Percentiles rank a stretch among this genome's conserved stretches.
Evolutionary conservation across 1,140 invertebrate genomes (phyloP).

Genomic region (Scaptomyza montana): DNA sequence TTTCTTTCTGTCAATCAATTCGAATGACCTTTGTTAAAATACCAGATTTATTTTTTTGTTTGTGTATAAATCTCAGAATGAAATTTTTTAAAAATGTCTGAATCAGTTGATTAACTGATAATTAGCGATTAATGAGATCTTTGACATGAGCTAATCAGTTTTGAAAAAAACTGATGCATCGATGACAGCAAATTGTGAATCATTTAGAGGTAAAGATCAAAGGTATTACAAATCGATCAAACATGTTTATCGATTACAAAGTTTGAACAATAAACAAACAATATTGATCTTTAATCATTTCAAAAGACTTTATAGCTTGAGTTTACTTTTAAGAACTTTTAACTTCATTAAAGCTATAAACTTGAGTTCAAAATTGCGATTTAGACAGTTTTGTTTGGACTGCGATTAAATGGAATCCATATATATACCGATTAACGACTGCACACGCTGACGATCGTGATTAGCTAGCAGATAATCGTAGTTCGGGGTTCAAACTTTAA

Average conservation of each 20-base stretch:
- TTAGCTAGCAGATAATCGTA: conserved; percentile 27
- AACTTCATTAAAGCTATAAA: too few species aligned
- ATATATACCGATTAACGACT: not conserved
- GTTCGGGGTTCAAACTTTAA: conserved; percentile 10
- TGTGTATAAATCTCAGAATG: not conserved
- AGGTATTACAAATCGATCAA: not conserved
- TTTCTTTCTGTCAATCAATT: too few species aligned
- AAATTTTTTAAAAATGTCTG: too few species aligned
- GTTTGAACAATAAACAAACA: too few species aligned
- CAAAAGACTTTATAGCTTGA: too few species aligned
- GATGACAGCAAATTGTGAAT: not conserved
- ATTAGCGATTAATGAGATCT: not conserved
- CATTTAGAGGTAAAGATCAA: not conserved
- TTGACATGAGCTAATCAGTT: conserved; percentile 10
- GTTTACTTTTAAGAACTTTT: not conserved
- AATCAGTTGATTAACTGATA: conserved; percentile 4
- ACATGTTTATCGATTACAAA: too few species aligned
- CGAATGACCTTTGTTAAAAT: too few species aligned
- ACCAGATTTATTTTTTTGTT: too few species aligned
- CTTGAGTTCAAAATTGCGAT: not conserved
- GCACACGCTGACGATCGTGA: conserved; percentile 34
- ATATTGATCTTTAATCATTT: too few species aligned
- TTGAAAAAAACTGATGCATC: conserved; percentile 1
- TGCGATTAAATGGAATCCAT: conserved; percentile 15
- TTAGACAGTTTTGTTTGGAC: not conserved